These are phyloP conservation scores for Theretra japonica DNA, from an alignment of 2,888 invertebrate species.

Conservation along the genomic window DNA sequence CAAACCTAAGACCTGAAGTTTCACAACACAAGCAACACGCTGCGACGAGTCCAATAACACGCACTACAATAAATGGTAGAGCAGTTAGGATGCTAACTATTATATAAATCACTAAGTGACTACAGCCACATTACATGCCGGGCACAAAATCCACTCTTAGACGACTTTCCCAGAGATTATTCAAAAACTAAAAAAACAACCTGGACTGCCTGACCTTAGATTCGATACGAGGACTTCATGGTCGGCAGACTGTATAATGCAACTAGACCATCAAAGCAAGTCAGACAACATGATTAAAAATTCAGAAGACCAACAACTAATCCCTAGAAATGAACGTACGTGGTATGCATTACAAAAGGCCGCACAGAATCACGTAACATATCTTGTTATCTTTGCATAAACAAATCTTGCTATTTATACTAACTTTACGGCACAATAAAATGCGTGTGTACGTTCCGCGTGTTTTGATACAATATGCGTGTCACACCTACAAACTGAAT, in stretches of 20 bases:
- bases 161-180: no score
- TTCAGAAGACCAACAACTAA: background rate
- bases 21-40: no score
- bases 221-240: no score
- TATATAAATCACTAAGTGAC: no score
- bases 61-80: background rate
- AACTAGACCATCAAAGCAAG: background rate
- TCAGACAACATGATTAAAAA: background rate
- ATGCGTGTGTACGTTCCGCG: constrained; percentile 16
- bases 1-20: no score
- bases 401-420: constrained; percentile 22
- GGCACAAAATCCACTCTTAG: no score
- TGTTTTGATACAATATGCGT: constrained; percentile 3
- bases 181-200: no score
- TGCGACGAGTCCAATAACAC: background rate
- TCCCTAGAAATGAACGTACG: background rate
- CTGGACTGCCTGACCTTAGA: no score
- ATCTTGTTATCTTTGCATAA: constrained; percentile 26
- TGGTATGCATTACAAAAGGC: background rate
- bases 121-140: no score
- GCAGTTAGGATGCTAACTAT: no score
- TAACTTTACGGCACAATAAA: constrained; percentile 25
- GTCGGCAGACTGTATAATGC: no score
- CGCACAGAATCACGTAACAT: constrained; percentile 19
- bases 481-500: background rate